phyloP scores from a whole-genome alignment of 2,113 vertebrate genomes.

The Oceanites oceanicus region DNA sequence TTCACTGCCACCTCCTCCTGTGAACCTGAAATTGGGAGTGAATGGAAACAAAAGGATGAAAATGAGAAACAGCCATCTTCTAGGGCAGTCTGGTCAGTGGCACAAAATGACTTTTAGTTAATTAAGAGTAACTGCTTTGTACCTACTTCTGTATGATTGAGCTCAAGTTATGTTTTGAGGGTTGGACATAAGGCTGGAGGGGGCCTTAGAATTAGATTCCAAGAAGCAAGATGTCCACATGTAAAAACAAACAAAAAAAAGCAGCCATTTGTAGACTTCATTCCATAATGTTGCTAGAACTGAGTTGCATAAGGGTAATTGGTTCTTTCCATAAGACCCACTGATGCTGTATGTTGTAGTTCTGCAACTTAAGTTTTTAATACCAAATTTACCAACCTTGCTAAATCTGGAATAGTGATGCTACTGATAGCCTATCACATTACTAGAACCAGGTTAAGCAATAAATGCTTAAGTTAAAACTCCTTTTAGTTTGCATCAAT shows the following conservation, averaged over 20 bases:
- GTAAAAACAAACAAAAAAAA: not conserved
- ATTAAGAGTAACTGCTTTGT: not conserved
- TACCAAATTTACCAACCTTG: not conserved
- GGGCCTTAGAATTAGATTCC: not conserved
- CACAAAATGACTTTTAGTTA: not conserved
- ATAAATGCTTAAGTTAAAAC: not conserved
- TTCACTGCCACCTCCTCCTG: not conserved
- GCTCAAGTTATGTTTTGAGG: not conserved
- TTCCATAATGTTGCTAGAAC: not conserved
- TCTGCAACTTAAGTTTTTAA: not conserved
- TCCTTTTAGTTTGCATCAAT: not conserved
- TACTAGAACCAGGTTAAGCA: not conserved
- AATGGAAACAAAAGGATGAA: not conserved
- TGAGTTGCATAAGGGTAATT: not conserved
- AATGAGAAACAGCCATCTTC: not conserved
- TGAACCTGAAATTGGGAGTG: not conserved
- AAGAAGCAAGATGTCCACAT: not conserved
- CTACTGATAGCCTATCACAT: not conserved
- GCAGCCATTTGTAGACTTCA: not conserved
- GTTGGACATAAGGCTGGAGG: not conserved
- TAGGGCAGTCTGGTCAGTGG: not conserved
- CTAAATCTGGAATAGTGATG: not conserved
- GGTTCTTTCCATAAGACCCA: not conserved
- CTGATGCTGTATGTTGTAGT: not conserved
- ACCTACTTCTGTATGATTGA: not conserved